Base-by-base conservation (phyloP, 2,797 vertebrate genomes). In the Protonibea diacanthus region DNA sequence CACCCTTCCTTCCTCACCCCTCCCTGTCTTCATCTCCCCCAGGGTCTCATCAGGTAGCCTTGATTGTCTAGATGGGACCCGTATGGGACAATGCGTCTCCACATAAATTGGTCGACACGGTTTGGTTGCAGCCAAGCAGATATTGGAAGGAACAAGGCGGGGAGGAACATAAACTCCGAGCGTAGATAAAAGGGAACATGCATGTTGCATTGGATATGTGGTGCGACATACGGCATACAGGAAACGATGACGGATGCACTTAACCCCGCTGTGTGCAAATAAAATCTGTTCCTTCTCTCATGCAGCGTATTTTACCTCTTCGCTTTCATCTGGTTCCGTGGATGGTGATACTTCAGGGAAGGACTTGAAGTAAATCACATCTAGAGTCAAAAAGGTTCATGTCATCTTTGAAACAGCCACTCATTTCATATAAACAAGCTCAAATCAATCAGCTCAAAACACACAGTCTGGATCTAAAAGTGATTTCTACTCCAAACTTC, bases 1-100 rank as follows among this genome's bases (percentile, higher is more conserved):
- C 71, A 67, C 66, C 74, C 69, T 72, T 77, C 71, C 52, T 73
- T 62, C 76, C 65, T 86, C 38, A 38, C 76, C 74, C 61, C 58
- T 70, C 74, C 85, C 57, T 75, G 64, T 57, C 23, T 20, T 58
- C 59, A 45, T 78, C 87, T 88, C 87, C 88, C 87, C 84, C 56
- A 74, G 89, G 88, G 88, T 91, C 91, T 93, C 92, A 93, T 93
- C 90, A 90, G 91, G 90, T 91, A 87, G 85, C 81, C 88, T 85
- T 89, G 88, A 92, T 92, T 89, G 82, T 90, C 81, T 82, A 83
- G 90, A 90, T 89, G 85, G 84, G 82, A 75, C 60, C 78, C 72
- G 71, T 76, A 82, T 80, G 86, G 90, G 88, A 89, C 86, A 67
- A 58, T 70, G 81, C 67, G 33, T 86, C 86, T 78, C 89, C 56